These are phyloP conservation scores for Chaitophorus viminalis DNA, from an alignment of 2,888 invertebrate genomes.

Conservation along the genomic window DNA sequence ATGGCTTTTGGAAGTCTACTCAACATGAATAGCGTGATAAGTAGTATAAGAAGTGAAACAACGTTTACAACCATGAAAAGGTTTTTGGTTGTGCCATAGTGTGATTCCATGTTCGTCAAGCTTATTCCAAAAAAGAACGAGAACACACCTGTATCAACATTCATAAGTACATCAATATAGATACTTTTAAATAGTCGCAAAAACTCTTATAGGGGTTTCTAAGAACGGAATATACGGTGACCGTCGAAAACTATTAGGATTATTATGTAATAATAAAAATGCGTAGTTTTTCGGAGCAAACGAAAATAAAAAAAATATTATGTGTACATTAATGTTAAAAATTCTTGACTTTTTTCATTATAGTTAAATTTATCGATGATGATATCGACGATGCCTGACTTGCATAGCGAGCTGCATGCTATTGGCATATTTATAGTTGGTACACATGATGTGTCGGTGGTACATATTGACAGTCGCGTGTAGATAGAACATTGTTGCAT, in stretches of 20 bases:
- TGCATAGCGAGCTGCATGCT: too few relatives aligned
- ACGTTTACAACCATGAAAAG: slow-evolving; percentile 68
- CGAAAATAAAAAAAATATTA: too few relatives aligned
- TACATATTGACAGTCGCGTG: not conserved
- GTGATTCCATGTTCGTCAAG: slow-evolving; percentile 67
- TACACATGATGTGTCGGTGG: not conserved
- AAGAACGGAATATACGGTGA: too few relatives aligned
- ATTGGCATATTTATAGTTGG: not conserved
- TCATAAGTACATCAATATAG: not conserved
- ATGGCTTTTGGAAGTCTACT: slow-evolving; percentile 76
- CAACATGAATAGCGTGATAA: slow-evolving; percentile 73
- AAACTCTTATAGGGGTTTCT: too few relatives aligned
- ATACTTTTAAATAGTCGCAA: not conserved
- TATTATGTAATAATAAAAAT: too few relatives aligned
- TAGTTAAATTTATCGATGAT: too few relatives aligned
- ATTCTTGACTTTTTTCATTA: too few relatives aligned
- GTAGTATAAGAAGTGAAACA: slow-evolving; percentile 70
- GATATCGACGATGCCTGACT: too few relatives aligned
- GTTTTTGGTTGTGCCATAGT: slow-evolving; percentile 66
- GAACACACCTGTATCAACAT: slow-evolving; percentile 70
- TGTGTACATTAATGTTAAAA: too few relatives aligned
- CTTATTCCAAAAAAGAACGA: slow-evolving; percentile 71
- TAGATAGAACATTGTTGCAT: not conserved
- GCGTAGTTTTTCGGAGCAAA: too few relatives aligned
- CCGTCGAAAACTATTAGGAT: too few relatives aligned